Evolutionary conservation across 2,888 invertebrate species (phyloP).

Genomic region (Lasioglossum lativentre): DNA sequence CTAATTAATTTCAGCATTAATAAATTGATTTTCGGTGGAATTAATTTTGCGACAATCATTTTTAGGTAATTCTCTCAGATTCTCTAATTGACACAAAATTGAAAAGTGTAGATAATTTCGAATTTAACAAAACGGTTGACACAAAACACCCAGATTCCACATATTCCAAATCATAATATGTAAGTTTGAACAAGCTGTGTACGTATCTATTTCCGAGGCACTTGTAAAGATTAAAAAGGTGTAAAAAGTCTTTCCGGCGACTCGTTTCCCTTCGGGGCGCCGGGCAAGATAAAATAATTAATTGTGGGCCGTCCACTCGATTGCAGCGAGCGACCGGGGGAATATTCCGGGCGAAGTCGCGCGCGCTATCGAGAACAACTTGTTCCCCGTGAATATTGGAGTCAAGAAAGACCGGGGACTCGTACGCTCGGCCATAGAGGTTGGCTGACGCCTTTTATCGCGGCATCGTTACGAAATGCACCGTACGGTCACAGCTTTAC

Average conservation of each 20-base stretch:
- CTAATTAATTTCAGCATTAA: not conserved
- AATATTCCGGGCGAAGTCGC: constrained; percentile 21
- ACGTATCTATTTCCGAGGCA: not conserved
- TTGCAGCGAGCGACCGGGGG: not conserved
- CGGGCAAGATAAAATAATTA: constrained; percentile 23
- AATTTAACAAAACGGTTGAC: too few species aligned
- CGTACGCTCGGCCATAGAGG: constrained; percentile 35
- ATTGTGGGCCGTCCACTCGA: not conserved
- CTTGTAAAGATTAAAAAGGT: constrained; percentile 1
- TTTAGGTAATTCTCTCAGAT: not conserved
- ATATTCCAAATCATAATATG: not conserved
- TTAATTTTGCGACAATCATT: not conserved
- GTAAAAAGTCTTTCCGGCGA: not conserved
- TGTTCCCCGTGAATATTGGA: constrained; percentile 37
- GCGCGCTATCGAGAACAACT: constrained; percentile 42
- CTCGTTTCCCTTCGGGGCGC: not conserved
- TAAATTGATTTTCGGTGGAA: not conserved
- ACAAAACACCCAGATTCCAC: too few species aligned
- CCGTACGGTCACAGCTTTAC: constrained; percentile 83
- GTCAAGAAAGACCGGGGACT: constrained; percentile 21
- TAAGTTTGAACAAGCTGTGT: not conserved
- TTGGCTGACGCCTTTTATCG: constrained; percentile 71
- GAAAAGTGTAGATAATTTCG: too few species aligned
- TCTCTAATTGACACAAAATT: not conserved
- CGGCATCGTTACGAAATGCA: constrained; percentile 81